phyloP scores from a whole-genome alignment of 2,888 invertebrate species.

The Stegophylla sp. region DNA sequence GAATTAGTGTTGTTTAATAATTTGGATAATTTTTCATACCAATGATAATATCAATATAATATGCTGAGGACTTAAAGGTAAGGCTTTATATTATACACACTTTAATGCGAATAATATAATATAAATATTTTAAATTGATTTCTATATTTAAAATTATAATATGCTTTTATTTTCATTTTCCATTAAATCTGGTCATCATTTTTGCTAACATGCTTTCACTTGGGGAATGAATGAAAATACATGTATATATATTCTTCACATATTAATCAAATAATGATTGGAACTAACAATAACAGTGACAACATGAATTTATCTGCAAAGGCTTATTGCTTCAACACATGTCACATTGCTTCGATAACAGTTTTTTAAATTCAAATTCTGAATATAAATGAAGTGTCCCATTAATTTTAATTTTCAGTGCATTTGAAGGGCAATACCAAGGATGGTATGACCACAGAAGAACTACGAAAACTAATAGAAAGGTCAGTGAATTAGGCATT shows the following conservation, averaged over 20 bases:
- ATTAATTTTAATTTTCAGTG: constrained; percentile 69
- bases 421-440: constrained; percentile 75
- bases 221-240: background rate
- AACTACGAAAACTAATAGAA: constrained; percentile 97
- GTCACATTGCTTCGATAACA: constrained; percentile 24
- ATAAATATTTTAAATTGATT: background rate
- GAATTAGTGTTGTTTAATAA: background rate
- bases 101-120: background rate
- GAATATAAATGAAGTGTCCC: constrained; percentile 43
- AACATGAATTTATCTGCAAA: background rate
- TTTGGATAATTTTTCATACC: constrained; percentile 6
- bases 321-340: constrained; percentile 29
- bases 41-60: background rate
- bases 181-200: background rate
- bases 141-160: background rate
- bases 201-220: background rate
- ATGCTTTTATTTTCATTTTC: constrained; percentile 13
- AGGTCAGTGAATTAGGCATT: constrained; percentile 75
- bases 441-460: constrained; percentile 93
- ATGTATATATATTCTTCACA: background rate
- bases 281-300: background rate
- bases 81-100: background rate
- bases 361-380: constrained; percentile 3
- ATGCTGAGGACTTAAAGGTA: constrained; percentile 15
- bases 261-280: background rate